Evolutionary conservation across 2,797 vertebrate genomes (phyloP), one percentile per base, ranked within the genome.

Genomic region (Falco naumanni): DNA sequence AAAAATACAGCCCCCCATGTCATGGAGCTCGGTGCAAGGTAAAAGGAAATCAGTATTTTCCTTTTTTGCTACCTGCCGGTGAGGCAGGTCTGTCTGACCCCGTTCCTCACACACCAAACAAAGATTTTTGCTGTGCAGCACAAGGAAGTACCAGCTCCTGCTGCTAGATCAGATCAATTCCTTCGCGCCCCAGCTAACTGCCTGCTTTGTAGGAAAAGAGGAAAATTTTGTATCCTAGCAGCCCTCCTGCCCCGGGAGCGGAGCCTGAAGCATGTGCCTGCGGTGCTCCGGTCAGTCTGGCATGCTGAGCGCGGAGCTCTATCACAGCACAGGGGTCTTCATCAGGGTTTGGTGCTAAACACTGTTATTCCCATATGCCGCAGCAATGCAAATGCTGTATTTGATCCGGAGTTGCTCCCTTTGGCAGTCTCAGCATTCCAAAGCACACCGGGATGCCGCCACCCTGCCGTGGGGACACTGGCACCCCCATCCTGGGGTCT

Each of bases 331-430:
- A 20, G 8, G 21, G 39, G 9, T 16, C 59, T 82, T 60, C 3
- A 1, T n/a, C 4, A 28, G 18, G 9, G 17, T 72, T 71, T 54
- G 34, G 25, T 33, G 21, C 16, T 31, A 13, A 16, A 2, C 43
- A 3, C 20, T 13, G 1, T 5, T 41, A 31, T 10, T 6, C 13
- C 28, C 4, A 2, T 10, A 48, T 14, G 16, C 6, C 7, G 33
- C 65, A 81, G 60, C 8, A 56, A 61, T 16, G 9, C 20, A 66
- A 41, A 16, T 1, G 7, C 14, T 34, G 1, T 12, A 5, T 22
- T 68, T 39, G 48, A 72, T 18, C 45, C 13, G 16, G 43, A 43
- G 17, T 0, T 14, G 8, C n/a, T 87, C 51, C 16, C 16, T 70
- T 87, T 41, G 12, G 10, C 43, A 41, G 37, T 39, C 18, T 53